Base-by-base conservation (phyloP, 2,113 vertebrate genomes). In the Clarias macrocephalus region DNA sequence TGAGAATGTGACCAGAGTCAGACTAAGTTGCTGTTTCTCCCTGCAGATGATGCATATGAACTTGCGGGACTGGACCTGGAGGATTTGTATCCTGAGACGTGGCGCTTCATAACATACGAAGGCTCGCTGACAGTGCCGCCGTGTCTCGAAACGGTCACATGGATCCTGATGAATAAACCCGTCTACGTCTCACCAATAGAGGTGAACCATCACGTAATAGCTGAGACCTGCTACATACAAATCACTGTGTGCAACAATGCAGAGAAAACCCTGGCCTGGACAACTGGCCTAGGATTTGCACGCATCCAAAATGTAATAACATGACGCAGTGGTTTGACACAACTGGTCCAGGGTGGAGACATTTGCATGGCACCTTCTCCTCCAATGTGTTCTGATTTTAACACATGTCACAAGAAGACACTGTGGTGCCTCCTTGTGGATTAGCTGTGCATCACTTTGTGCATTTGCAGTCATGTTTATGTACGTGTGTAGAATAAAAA, bases 121-220 rank as follows among this genome's bases (percentile, higher is more conserved):
- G 97, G 97, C 90, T 99, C 97, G 0, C 97, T 99, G 95, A 99
- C 97, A 33, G 95, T 97, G 87, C 97, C 97, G 16, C 97, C 97
- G 89, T 99, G 97, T 93, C 97, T 97, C 80, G 97, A 99, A 94
- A 99, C 97, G 8, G 96, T 96, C 89, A 98, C 96, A 72, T 99
- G 97, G 97, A 97, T 99, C 89, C 96, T 99, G 94, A 97, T 99
- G 96, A 99, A 99, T 94, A 99, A 98, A 90, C 97, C 97, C 21
- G 94, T 98, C 91, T 99, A 99, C 84, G 96, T 99, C 93, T 98
- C 97, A 52, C 96, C 97, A 92, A 98, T 99, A 96, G 97, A 99
- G 97, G 97, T 98, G 93, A 92, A 3, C 12, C 56, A 19, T 79
- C 25, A 8, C 52, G 18, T 79, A 18, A 28, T 18, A 25, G 52